A percentile compares a stretch with the other conserved stretches of the same genome.
Evolutionary conservation across 2,797 vertebrate genomes (phyloP).

Genomic region (Philypnodon macrostomus): DNA sequence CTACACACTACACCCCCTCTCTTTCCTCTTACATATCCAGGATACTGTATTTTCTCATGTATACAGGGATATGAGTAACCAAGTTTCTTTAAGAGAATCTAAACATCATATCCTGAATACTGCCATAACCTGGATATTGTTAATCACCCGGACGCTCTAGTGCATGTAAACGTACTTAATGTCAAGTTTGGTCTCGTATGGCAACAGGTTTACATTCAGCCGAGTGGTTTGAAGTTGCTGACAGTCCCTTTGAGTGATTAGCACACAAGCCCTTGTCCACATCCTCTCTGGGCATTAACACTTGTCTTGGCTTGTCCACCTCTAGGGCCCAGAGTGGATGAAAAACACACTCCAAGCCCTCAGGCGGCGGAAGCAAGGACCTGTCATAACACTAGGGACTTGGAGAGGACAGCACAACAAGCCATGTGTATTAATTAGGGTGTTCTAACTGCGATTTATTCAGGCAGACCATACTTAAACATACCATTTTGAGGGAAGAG

Average conservation of each 20-base stretch:
- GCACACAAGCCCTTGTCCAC: slow-evolving; percentile 7
- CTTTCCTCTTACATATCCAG: no score
- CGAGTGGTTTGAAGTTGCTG: not conserved
- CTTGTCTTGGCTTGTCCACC: slow-evolving; percentile 45
- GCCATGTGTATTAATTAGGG: not conserved
- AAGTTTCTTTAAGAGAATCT: no score
- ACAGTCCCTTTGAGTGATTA: slow-evolving; percentile 3
- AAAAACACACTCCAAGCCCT: slow-evolving; percentile 13
- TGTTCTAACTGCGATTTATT: not conserved
- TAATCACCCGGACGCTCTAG: no score
- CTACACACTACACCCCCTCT: no score
- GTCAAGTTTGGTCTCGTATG: not conserved
- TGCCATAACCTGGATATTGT: no score
- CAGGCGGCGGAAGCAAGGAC: slow-evolving; percentile 20
- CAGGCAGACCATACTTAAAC: not conserved
- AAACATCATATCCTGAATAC: no score
- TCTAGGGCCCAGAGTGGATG: slow-evolving; percentile 3
- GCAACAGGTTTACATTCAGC: not conserved
- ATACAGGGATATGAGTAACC: no score
- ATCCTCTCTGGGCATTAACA: slow-evolving; percentile 24
- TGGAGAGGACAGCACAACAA: slow-evolving; percentile 5
- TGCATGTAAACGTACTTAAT: no score
- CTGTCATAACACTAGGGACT: slow-evolving; percentile 12
- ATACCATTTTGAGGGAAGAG: not conserved
- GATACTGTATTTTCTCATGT: no score